Conservation (phyloP, 1,140 invertebrate genomes). For the Polypedilum pembai region DNA sequence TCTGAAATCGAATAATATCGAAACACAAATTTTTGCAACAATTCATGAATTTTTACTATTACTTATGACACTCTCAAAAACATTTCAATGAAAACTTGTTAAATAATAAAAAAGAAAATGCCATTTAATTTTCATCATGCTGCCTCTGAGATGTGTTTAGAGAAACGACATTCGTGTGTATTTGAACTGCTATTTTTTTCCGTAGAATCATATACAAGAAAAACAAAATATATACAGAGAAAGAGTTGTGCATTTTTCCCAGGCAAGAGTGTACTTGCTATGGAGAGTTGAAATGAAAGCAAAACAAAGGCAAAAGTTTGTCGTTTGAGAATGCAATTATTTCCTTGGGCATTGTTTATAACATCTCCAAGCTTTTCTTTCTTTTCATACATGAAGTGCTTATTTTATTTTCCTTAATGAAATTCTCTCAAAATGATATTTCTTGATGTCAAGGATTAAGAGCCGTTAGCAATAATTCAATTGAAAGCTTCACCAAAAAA, state of each 20-base stretch:
- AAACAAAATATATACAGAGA: no score
- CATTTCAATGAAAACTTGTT: neutral
- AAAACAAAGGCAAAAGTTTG: constrained; percentile 7
- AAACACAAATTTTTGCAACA: no score
- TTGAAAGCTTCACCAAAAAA: no score
- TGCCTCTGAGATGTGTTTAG: neutral
- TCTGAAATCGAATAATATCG: no score
- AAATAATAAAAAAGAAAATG: neutral
- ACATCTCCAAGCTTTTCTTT: neutral
- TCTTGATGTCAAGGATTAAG: neutral
- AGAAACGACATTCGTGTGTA: neutral
- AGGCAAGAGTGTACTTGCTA: no score
- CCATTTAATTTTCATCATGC: neutral
- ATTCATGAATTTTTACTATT: no score
- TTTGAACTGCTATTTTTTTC: neutral
- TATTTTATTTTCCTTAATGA: constrained; percentile 20
- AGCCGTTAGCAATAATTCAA: neutral
- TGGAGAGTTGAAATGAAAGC: neutral
- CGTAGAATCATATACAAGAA: neutral
- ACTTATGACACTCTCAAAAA: no score
- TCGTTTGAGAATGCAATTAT: neutral
- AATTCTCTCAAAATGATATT: neutral
- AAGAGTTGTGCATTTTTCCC: neutral
- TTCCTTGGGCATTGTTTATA: neutral
- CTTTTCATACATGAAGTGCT: neutral